Evolutionary conservation across 1,140 invertebrate genomes (phyloP).

Genomic region (Caenorhabditis elegans): DNA sequence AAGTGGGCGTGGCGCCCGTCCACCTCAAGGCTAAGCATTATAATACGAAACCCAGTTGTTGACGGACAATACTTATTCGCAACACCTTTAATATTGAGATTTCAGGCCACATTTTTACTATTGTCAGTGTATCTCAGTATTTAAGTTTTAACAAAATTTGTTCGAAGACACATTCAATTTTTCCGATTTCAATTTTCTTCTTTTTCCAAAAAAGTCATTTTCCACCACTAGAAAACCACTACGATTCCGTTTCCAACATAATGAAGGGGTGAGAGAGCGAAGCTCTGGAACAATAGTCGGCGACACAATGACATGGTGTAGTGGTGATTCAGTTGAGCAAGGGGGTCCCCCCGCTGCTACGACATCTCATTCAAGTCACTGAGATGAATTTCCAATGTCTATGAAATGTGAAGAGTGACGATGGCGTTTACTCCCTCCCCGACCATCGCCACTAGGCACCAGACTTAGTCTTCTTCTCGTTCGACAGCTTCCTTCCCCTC

Average conservation of each 20-base stretch:
- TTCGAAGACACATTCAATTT: no score
- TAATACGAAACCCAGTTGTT: no score
- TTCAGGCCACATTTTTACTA: no score
- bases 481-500: conserved; percentile 8
- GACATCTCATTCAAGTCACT: background rate
- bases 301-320: no score
- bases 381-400: conserved; percentile 13
- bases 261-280: background rate
- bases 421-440: background rate
- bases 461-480: background rate
- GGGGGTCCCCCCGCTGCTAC: no score
- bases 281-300: background rate
- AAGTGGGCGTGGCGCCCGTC: no score
- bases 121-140: no score
- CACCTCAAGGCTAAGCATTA: no score
- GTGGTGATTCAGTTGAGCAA: background rate
- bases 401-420: conserved; percentile 27
- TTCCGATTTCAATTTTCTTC: background rate
- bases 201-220: background rate
- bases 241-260: background rate
- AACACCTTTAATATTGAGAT: no score
- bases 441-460: no score
- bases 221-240: background rate
- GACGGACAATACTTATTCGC: no score
- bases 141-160: no score